These are phyloP conservation scores for Frankliniella intonsa DNA, from an alignment of 2,888 invertebrate genomes.

Conservation along the genomic window DNA sequence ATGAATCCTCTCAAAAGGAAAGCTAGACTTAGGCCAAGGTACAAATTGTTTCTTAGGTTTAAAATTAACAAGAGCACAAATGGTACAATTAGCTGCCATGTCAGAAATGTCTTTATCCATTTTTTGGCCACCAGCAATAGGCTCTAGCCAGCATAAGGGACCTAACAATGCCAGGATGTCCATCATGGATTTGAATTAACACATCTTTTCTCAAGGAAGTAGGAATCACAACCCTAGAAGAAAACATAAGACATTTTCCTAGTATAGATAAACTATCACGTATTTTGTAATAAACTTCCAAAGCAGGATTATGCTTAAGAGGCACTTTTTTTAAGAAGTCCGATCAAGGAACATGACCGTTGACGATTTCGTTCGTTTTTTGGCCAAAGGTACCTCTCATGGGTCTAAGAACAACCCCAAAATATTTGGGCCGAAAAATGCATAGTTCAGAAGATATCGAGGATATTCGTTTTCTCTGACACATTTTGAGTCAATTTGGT, in stretches of 20 bases:
- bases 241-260: neutral
- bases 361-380: too few species aligned
- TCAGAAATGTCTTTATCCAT: neutral
- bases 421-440: too few species aligned
- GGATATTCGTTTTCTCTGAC: too few species aligned
- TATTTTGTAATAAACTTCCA: neutral
- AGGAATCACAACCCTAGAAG: neutral
- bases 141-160: neutral
- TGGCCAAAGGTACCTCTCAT: too few species aligned
- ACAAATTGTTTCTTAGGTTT: neutral
- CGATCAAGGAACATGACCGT: too few species aligned
- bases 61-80: neutral
- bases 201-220: neutral
- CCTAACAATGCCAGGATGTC: too few species aligned
- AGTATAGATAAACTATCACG: neutral
- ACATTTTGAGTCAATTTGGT: too few species aligned
- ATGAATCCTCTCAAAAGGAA: neutral
- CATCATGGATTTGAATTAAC: neutral
- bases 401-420: too few species aligned
- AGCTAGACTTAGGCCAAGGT: neutral
- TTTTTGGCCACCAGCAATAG: neutral
- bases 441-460: too few species aligned
- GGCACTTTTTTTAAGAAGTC: too few species aligned
- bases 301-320: neutral
- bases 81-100: neutral